Evolutionary conservation across 2,113 vertebrate species (phyloP).

Genomic region (Sturnus vulgaris): DNA sequence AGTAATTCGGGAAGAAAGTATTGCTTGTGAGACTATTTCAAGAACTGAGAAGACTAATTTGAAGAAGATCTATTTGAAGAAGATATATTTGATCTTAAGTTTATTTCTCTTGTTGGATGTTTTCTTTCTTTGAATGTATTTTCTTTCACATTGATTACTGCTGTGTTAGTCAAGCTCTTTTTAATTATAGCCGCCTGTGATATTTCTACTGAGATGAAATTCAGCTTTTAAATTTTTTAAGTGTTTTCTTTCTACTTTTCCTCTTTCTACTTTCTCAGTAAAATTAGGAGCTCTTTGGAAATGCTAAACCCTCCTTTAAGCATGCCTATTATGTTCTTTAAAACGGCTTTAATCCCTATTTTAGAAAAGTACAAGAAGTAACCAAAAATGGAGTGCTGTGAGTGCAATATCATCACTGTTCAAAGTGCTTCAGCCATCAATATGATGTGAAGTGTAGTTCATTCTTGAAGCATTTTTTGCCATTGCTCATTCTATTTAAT

Average conservation of each 20-base stretch:
- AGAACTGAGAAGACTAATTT: not conserved
- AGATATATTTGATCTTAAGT: not conserved
- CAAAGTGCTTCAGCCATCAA: not conserved
- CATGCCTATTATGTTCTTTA: not conserved
- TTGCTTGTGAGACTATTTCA: not conserved
- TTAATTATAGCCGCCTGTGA: not conserved
- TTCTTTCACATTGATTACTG: not conserved
- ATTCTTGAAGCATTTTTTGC: not conserved
- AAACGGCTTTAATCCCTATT: not conserved
- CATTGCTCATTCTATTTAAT: not conserved
- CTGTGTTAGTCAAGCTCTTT: not conserved
- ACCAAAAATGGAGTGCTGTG: not conserved
- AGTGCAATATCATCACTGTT: not conserved
- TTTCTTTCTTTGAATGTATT: not conserved
- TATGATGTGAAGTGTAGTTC: not conserved
- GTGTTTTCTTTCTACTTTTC: not conserved
- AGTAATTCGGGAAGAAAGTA: not conserved
- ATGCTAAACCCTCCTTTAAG: not conserved
- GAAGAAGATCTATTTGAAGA: no score
- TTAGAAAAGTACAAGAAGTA: not conserved
- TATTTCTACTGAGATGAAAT: not conserved
- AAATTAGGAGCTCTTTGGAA: not conserved
- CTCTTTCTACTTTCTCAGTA: not conserved
- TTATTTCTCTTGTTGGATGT: not conserved
- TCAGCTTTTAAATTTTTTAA: not conserved